Percentiles rank a stretch among this genome's conserved stretches.
phyloP scores from a whole-genome alignment of 2,113 vertebrate genomes.

The Elanoides forficatus region DNA sequence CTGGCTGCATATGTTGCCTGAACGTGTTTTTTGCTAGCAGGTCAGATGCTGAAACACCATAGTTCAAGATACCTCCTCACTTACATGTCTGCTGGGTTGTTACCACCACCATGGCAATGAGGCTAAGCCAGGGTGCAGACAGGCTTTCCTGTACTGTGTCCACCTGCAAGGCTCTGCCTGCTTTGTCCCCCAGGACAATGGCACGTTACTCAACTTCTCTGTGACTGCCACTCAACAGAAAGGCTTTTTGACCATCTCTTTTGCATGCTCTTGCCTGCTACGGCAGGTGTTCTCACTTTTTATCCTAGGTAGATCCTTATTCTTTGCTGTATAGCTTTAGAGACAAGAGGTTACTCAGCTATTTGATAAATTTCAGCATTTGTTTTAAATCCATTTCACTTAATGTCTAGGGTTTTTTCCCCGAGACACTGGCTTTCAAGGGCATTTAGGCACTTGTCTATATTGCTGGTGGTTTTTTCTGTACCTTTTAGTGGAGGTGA shows the following conservation, averaged over 20 bases:
- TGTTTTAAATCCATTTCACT: not conserved
- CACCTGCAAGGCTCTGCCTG: not conserved
- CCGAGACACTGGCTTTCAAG: not conserved
- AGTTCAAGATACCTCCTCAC: not conserved
- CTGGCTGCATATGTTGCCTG: not conserved
- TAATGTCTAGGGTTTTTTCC: not conserved
- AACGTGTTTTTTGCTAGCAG: not conserved
- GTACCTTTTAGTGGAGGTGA: constrained; percentile 1
- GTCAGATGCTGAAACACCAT: not conserved
- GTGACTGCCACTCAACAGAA: not conserved
- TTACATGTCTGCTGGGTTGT: not conserved
- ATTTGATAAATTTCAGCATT: not conserved
- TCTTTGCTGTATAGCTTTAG: not conserved
- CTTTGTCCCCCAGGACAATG: not conserved
- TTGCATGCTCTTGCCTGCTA: not conserved
- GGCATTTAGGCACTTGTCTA: not conserved
- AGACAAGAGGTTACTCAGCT: not conserved
- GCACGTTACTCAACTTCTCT: not conserved
- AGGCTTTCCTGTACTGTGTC: not conserved
- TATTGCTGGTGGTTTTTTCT: not conserved
- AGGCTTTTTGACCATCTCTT: not conserved
- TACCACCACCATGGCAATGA: not conserved
- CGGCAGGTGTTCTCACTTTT: not conserved
- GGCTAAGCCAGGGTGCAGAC: not conserved
- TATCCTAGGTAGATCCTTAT: not conserved